Base-by-base conservation (phyloP, 2,888 invertebrate genomes). In the Cryptosula pallasiana region DNA sequence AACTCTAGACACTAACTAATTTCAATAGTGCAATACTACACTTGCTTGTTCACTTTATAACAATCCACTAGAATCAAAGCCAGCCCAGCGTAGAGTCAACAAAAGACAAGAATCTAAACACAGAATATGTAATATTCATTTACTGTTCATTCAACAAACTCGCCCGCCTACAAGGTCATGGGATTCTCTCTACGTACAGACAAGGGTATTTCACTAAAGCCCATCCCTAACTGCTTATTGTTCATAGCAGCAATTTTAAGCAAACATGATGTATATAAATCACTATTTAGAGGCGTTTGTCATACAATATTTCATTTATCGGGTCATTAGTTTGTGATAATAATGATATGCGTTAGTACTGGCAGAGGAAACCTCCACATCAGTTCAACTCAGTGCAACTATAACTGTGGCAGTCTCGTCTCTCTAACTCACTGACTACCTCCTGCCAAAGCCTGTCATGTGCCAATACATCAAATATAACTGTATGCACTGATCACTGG, bases 1-100 rank as follows among this genome's bases (percentile, higher is more conserved):
- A 45, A 45, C 16, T 45, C 45, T 13, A 45, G 20, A 45, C 45
- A 5, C 45, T 5, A 45, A 16, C 16, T 13, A 45, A 16, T 13
- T 45, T 45, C 45, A 45, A 45, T 45, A 16, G 32, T 63, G 63
- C 63, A 63, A 63, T 32, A 9, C 63, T 63, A 63, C 63, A 63
- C 63, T 63, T 5, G 9, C 32, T 63, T 45, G 45, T 45, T 45
- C 5, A 45, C 45, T 45, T 45, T 45, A 16, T 45, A 45, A 45
- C 45, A 45, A 45, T 20, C 45, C 45, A 16, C 45, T 45, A 5
- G 45, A 45, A 45, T 45, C 45, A 45, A 45, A 45, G 45, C 45
- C 16, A 45, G 45, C 16, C 45, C 5, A 45, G 20, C 45, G 20
- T 20, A 13, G 45, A 45, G 20, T 5, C 5, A 20, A 45, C 45